These are phyloP conservation scores for Trididemnum miniatum DNA, from an alignment of 23 tunicate species.

Conservation along the genomic window DNA sequence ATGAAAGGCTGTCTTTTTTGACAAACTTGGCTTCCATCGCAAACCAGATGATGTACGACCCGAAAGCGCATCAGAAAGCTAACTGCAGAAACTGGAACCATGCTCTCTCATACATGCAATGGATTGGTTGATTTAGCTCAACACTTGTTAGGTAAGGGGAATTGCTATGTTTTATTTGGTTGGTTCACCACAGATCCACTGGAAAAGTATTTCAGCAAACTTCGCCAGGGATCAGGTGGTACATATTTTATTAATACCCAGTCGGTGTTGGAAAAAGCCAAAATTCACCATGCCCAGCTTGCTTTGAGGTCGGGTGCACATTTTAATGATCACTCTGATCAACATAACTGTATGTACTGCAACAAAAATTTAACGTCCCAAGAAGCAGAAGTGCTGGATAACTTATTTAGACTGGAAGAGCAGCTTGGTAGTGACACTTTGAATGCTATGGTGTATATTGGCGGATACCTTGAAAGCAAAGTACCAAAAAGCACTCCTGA, in stretches of 20 bases:
- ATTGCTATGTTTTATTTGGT: constrained; percentile 8
- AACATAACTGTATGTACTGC: background rate
- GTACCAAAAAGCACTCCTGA: background rate
- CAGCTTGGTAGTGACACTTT: background rate
- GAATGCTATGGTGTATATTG: constrained; percentile 9
- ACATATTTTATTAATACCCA: constrained; percentile 10
- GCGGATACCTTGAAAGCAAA: constrained; percentile 14
- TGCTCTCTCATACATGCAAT: background rate
- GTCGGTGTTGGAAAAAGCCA: constrained; percentile 11
- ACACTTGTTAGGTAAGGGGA: background rate
- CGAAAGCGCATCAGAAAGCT: constrained; percentile 3
- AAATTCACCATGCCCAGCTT: constrained; percentile 12
- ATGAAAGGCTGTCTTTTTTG: background rate
- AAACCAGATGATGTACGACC: constrained; percentile 5
- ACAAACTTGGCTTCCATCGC: constrained; percentile 8
- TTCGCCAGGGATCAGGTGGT: constrained; percentile 9
- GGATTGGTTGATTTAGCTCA: background rate
- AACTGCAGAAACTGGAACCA: constrained; percentile 15
- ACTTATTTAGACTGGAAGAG: background rate
- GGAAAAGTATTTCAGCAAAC: constrained; percentile 10
- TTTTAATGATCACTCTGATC: background rate
- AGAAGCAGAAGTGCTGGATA: constrained; percentile 6
- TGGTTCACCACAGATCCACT: constrained; percentile 8
- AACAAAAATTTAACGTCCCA: background rate
- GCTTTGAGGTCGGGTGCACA: background rate